phyloP scores from a whole-genome alignment of 2,797 vertebrate genomes.

The Pantherophis alleghaniensis region DNA sequence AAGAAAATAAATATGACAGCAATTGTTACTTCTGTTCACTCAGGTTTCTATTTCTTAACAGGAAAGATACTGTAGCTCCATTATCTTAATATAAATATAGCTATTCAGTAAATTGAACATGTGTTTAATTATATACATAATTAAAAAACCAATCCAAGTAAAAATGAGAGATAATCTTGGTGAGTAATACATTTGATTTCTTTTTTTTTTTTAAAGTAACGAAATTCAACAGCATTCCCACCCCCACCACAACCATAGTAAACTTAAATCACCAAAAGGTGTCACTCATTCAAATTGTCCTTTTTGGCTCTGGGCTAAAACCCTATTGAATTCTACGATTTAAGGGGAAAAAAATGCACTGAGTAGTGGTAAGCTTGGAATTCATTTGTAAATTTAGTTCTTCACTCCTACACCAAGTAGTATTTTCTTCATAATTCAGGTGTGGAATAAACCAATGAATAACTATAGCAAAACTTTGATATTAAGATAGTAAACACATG shows the following conservation, averaged over 20 bases:
- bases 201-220: neutral
- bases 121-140: neutral
- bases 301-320: neutral
- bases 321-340: neutral
- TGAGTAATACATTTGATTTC: neutral
- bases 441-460: neutral
- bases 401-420: too few species aligned
- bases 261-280: neutral
- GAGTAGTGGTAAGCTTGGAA: slow-evolving; percentile 16
- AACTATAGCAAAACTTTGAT: neutral
- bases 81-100: neutral
- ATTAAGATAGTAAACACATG: neutral
- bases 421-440: neutral
- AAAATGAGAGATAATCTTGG: neutral
- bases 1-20: neutral
- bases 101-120: neutral
- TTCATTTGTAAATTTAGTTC: neutral
- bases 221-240: neutral
- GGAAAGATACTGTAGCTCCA: neutral
- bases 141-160: neutral
- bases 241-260: neutral
- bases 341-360: slow-evolving; percentile 3
- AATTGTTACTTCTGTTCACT: neutral
- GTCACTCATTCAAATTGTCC: neutral
- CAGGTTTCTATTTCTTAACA: neutral